Percentiles rank a stretch among this genome's conserved stretches.
phyloP scores from a whole-genome alignment of 2,888 invertebrate genomes.

The Resseliella maxima region DNA sequence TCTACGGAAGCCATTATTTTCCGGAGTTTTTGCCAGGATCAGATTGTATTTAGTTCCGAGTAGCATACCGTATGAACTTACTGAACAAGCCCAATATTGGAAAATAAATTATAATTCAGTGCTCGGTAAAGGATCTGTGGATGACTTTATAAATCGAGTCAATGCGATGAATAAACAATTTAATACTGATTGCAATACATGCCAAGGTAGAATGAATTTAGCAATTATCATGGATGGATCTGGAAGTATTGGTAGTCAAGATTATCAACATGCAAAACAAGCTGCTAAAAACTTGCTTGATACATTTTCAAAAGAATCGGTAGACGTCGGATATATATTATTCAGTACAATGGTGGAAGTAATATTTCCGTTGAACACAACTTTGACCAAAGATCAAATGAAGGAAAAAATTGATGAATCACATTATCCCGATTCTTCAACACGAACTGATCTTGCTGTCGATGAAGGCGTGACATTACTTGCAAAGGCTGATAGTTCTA shows the following conservation, averaged over 20 bases:
- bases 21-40: constrained; percentile 51
- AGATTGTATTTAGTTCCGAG: constrained; percentile 34
- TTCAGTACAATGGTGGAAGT: background rate
- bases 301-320: constrained; percentile 14
- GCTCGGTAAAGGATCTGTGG: background rate
- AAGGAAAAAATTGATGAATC: constrained; percentile 22
- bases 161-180: constrained; percentile 25
- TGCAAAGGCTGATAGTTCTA: background rate
- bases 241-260: background rate
- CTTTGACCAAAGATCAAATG: constrained; percentile 29
- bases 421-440: background rate
- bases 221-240: background rate
- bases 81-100: constrained; percentile 11
- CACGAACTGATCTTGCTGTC: background rate
- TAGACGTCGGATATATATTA: constrained; percentile 31
- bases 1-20: constrained; percentile 38
- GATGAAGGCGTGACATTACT: background rate
- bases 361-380: constrained; percentile 5
- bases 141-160: background rate
- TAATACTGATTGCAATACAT: background rate
- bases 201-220: background rate
- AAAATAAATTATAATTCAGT: background rate
- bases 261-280: background rate
- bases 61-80: too few species aligned
- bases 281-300: background rate